Conservation (phyloP, 64 coral and sea anemone species). For the Cladopsammia gracilis region DNA sequence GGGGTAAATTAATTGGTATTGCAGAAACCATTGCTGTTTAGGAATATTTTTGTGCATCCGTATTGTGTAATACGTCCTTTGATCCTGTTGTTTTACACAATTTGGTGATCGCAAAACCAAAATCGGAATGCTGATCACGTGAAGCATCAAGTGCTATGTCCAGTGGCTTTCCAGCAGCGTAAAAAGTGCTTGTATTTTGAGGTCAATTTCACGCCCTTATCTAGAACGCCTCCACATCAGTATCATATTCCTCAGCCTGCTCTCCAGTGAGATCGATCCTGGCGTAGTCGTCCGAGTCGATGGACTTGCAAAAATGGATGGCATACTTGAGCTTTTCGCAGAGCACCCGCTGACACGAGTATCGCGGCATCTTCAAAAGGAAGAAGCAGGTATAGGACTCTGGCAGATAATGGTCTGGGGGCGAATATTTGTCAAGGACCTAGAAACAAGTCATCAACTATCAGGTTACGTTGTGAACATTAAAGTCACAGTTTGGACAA, state of each 20-base stretch:
- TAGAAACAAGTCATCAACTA: constrained; percentile 21
- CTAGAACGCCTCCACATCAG: constrained; percentile 84
- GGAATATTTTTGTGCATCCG: no score
- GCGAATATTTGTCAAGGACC: constrained; percentile 99
- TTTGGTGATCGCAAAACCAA: neutral
- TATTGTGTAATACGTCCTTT: no score
- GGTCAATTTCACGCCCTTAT: neutral
- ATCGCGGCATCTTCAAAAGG: constrained; percentile 95
- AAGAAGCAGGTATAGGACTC: constrained; percentile 99
- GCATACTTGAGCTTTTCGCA: constrained; percentile 99
- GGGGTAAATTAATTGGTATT: no score
- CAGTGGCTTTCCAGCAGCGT: neutral
- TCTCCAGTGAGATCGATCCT: constrained; percentile 96
- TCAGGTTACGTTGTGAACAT: neutral
- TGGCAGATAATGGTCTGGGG: constrained; percentile 95
- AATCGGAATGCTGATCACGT: neutral
- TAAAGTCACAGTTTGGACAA: neutral
- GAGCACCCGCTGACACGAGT: constrained; percentile 95
- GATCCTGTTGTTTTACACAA: no score
- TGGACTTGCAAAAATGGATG: constrained; percentile 99
- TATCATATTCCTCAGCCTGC: constrained; percentile 89
- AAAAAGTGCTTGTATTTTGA: neutral
- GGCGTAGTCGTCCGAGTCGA: constrained; percentile 99
- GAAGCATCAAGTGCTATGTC: neutral
- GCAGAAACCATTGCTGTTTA: no score